A percentile compares a stretch with the other conserved stretches of the same genome.
Evolutionary conservation across 1,140 invertebrate species (phyloP).

Genomic region (Venturia canescens): DNA sequence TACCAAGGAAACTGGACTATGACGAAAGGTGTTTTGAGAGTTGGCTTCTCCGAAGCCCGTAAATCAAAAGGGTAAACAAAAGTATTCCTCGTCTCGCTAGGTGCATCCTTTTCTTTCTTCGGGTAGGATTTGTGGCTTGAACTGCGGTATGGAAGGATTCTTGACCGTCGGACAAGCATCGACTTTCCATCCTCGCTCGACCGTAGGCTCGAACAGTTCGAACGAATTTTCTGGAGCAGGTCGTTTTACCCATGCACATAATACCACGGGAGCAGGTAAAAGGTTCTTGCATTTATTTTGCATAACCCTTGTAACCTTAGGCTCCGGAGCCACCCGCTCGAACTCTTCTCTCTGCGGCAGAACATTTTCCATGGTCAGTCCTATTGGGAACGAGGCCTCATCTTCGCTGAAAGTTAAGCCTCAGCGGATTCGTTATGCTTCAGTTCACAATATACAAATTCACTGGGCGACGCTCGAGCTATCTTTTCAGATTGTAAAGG

Average conservation of each 20-base stretch:
- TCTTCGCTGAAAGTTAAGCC: conserved; percentile 53
- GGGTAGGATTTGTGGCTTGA: conserved; percentile 26
- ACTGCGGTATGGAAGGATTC: conserved; percentile 48
- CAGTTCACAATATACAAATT: conserved; percentile 64
- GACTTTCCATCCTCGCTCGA: conserved; percentile 25
- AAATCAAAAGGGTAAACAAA: conserved; percentile 69
- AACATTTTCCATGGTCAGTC: not conserved
- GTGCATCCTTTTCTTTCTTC: conserved; percentile 29
- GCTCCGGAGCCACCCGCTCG: conserved; percentile 47
- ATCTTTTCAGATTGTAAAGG: conserved; percentile 50
- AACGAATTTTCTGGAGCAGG: conserved; percentile 37
- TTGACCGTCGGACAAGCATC: conserved; percentile 47
- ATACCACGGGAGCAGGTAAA: conserved; percentile 33
- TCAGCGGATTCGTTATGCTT: conserved; percentile 70
- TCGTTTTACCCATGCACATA: conserved; percentile 13
- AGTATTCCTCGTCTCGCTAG: conserved; percentile 46
- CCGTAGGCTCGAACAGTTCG: conserved; percentile 29
- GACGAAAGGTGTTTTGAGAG: conserved; percentile 39
- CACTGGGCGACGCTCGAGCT: conserved; percentile 61
- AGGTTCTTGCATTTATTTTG: conserved; percentile 63
- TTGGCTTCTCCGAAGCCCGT: conserved; percentile 55
- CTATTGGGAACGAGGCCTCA: conserved; percentile 25
- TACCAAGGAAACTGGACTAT: conserved; percentile 1
- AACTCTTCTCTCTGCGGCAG: conserved; percentile 50
- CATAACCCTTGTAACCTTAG: conserved; percentile 65